Conservation (phyloP, 2,797 vertebrate species). For the Falco peregrinus region DNA sequence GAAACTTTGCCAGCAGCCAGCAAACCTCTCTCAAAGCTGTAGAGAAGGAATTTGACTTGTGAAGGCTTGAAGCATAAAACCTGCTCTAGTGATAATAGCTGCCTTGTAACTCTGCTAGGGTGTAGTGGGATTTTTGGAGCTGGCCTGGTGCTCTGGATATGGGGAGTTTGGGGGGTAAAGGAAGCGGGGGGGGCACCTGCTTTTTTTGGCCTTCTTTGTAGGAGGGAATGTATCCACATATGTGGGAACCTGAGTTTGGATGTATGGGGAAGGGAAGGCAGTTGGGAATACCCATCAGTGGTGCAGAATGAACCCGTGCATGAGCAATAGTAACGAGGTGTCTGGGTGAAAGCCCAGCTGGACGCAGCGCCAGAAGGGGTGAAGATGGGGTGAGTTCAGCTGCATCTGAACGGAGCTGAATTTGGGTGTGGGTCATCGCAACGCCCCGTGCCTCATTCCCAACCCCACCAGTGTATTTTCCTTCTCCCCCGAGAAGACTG, state of each 20-base stretch:
- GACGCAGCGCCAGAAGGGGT: rapidly evolving
- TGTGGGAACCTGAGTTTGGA: background rate
- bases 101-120: rapidly evolving
- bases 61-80: background rate
- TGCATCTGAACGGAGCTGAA: rapidly evolving
- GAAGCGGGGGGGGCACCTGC: background rate
- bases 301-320: background rate
- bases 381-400: rapidly evolving
- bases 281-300: background rate
- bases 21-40: background rate
- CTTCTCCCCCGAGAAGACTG: background rate
- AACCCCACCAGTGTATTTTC: rapidly evolving
- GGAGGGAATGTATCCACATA: rapidly evolving
- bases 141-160: background rate
- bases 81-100: background rate
- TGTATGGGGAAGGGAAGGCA: background rate
- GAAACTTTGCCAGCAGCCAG: background rate
- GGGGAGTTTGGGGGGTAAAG: background rate
- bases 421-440: rapidly evolving
- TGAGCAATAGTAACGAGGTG: rapidly evolving
- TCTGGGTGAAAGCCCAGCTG: rapidly evolving
- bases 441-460: background rate
- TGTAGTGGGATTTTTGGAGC: background rate
- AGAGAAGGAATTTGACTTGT: background rate
- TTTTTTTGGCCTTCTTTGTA: background rate